Conservation (phyloP, 1,140 invertebrate species). For the Phymorhynchus buccinoides region DNA sequence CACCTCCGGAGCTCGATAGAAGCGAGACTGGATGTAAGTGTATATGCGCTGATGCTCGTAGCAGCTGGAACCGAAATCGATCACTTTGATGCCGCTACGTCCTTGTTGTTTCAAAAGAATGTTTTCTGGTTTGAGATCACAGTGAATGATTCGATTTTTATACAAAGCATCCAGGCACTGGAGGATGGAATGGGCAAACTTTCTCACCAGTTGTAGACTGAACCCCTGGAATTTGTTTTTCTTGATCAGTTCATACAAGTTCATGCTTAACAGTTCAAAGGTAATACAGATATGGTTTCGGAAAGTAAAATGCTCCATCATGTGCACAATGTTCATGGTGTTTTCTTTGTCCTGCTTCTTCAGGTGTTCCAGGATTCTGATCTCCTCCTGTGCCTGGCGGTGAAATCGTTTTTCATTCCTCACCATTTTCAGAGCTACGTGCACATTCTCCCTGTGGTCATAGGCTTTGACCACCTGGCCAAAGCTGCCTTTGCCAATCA, state of each 20-base stretch:
- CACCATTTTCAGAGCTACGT: conserved; percentile 98
- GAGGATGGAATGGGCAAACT: conserved; percentile 97
- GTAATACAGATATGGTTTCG: conserved; percentile 99
- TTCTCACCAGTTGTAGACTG: conserved; percentile 94
- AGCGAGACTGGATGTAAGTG: conserved; percentile 99
- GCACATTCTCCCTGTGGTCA: conserved; percentile 95
- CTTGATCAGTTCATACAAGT: conserved; percentile 99
- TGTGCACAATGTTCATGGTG: conserved; percentile 99
- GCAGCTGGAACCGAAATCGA: conserved; percentile 95
- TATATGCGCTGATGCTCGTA: conserved; percentile 97
- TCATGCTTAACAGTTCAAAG: conserved; percentile 98
- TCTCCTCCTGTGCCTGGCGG: conserved; percentile 98
- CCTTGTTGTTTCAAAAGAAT: conserved; percentile 98
- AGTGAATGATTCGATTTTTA: conserved; percentile 98
- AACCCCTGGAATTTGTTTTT: conserved; percentile 99
- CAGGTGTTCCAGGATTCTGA: conserved; percentile 95
- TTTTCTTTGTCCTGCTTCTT: conserved; percentile 98
- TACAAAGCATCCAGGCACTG: conserved; percentile 97
- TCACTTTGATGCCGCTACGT: conserved; percentile 94
- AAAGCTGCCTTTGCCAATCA: conserved; percentile 98
- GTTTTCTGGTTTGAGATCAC: conserved; percentile 91
- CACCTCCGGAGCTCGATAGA: conserved; percentile 98
- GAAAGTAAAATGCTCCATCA: conserved; percentile 98
- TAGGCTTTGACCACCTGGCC: conserved; percentile 99
- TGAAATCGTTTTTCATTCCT: conserved; percentile 99